Evolutionary conservation across 2,888 invertebrate genomes (phyloP).

Genomic region (Ennomos quercinarius): DNA sequence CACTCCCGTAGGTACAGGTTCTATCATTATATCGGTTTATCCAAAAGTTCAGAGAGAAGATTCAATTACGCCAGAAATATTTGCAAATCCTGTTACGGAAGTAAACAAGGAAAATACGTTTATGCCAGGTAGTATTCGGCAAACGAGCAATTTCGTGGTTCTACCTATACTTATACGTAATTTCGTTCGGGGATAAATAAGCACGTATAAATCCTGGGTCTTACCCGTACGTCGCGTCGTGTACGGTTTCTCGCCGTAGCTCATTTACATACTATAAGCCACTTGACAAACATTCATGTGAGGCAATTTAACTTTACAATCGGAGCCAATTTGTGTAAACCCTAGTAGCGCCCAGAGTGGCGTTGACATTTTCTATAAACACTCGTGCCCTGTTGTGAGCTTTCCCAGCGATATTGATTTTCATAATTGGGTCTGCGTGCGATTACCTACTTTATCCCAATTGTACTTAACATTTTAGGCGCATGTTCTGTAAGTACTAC

Average conservation of each 20-base stretch:
- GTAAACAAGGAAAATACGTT: conserved; percentile 24
- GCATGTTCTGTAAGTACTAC: neutral
- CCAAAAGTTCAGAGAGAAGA: conserved; percentile 13
- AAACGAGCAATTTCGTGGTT: conserved; percentile 19
- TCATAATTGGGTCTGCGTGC: conserved; percentile 20
- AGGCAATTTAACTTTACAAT: conserved; percentile 56
- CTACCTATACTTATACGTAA: conserved; percentile 14
- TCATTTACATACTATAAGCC: conserved; percentile 37
- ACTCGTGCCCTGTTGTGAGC: conserved; percentile 10
- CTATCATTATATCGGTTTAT: neutral
- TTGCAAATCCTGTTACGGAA: conserved; percentile 23
- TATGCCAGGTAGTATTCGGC: neutral
- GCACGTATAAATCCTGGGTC: neutral
- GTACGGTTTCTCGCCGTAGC: conserved; percentile 12
- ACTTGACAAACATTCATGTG: conserved; percentile 31
- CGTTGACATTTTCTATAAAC: conserved; percentile 30
- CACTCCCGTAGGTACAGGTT: neutral
- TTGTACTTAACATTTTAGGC: neutral
- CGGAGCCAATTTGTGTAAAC: conserved; percentile 42
- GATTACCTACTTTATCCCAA: conserved; percentile 15
- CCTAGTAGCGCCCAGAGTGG: conserved; percentile 27
- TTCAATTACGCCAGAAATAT: conserved; percentile 27
- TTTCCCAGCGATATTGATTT: conserved; percentile 23
- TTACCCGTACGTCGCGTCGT: neutral
- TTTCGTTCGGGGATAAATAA: conserved; percentile 26